Base-by-base conservation (phyloP, 2,888 invertebrate genomes). In the Stomorhina lunata region DNA sequence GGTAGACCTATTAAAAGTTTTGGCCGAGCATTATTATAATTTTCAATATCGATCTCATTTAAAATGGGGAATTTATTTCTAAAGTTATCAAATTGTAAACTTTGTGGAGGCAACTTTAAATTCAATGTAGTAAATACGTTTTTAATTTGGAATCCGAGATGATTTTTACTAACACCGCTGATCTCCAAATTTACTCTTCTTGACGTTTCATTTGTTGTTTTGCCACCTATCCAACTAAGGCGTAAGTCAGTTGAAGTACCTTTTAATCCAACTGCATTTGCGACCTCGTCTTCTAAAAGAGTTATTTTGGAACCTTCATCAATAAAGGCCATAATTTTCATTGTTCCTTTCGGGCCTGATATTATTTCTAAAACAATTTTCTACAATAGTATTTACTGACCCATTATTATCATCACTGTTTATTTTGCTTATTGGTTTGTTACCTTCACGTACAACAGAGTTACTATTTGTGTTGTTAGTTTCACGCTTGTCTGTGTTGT, bases 151-250 rank as follows among this genome's bases (percentile, higher is more conserved):
- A 55, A 69, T 32, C 53, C 10, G 10, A 12, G 6, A 50, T 32
- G 2, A 17, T 63, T 27, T 37, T 45, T 17, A 12, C 43, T 25
- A 12, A 29, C 9, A n/a, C 20, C 34, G 48, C 45, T 22, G 6
- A 71, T 71, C 20, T 71, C 45, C 43, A 63, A 4, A 63, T 63
- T 45, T 9, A 78, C 40, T 17, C 29, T 50, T 43, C 22, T 69
- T 53, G 71, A 72, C 17, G 10, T 59, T 68, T 77, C 69, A 27
- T 50, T 55, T 20, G 48, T 69, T 69, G 61, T 77, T 40, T 63
- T 68, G 15, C 61, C 61, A 4, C 50, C 59, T 32, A 77, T 77
- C 77, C 68, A 77, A 12, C 68, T 50, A 10, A 76, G 66, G 6
- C 68, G 20, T 22, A 71, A 71, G 27, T 45, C 59, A 59, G 17